A percentile compares a stretch with the other conserved stretches of the same genome.
phyloP scores from a whole-genome alignment of 2,113 vertebrate species.

The Galeopterus variegatus region DNA sequence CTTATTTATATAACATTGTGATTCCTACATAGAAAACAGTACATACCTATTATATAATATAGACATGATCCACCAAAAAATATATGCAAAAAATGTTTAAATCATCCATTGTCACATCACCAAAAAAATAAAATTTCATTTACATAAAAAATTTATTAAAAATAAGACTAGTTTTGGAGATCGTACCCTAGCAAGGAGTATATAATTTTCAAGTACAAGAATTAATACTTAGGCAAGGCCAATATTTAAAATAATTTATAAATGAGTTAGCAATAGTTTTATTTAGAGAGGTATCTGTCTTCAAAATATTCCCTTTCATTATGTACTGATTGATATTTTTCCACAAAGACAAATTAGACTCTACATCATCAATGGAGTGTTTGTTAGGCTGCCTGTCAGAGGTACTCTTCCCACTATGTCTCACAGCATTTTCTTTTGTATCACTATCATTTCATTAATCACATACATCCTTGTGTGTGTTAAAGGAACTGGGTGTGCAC shows the following conservation, averaged over 20 bases:
- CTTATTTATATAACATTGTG: neutral
- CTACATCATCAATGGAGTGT: neutral
- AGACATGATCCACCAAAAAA: neutral
- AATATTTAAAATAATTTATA: neutral
- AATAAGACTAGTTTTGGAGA: neutral
- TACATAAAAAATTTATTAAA: neutral
- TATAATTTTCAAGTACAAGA: neutral
- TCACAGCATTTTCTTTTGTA: neutral
- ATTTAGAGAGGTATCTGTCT: neutral
- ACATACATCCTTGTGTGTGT: neutral
- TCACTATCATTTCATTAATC: neutral
- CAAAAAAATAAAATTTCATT: neutral
- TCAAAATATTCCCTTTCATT: neutral
- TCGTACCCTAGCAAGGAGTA: neutral
- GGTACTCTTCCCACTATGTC: neutral
- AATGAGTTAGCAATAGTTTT: neutral
- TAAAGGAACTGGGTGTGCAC: neutral
- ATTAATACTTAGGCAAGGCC: neutral
- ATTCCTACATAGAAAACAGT: neutral
- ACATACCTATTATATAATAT: neutral
- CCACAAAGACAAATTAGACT: neutral
- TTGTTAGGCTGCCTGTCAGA: neutral
- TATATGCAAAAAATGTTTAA: neutral
- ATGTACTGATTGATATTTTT: neutral
- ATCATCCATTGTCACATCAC: neutral